Conservation (phyloP, 2,797 vertebrate genomes). For the Lagothrix lagotricha region DNA sequence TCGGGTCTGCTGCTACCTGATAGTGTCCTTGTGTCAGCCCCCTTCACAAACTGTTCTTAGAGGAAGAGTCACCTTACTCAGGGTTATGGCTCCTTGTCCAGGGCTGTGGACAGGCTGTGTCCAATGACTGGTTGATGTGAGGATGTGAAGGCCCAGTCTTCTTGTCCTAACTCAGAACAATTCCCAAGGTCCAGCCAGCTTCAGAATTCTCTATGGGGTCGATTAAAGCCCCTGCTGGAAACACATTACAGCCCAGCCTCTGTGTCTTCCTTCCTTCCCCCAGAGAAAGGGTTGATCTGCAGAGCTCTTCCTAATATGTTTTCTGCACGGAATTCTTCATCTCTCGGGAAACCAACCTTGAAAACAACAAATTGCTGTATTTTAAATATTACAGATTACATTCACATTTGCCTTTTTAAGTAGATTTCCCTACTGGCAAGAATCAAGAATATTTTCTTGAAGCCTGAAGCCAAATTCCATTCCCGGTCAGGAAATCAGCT, state of each 20-base stretch:
- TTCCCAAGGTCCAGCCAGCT: background rate
- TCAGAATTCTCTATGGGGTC: background rate
- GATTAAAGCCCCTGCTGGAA: background rate
- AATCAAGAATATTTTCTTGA: background rate
- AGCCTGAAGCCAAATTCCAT: background rate
- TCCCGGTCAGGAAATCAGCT: background rate
- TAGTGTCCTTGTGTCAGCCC: background rate
- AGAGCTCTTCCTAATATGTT: background rate
- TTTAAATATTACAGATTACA: background rate
- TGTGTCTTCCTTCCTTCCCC: background rate
- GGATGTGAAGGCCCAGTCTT: background rate
- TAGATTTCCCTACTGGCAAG: background rate
- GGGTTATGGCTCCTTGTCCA: background rate
- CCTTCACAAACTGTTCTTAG: background rate
- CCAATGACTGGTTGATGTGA: background rate
- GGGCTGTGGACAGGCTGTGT: background rate
- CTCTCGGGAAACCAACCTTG: background rate
- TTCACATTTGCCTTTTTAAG: background rate
- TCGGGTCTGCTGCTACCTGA: background rate
- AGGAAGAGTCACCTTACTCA: background rate
- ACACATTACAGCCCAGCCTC: rapidly evolving
- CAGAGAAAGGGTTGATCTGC: background rate
- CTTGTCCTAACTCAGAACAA: background rate
- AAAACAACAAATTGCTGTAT: background rate
- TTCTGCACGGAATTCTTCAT: background rate